These are phyloP conservation scores for Oxygymnocypris stewartii DNA, from an alignment of 2,113 vertebrate genomes.

Conservation along the genomic window DNA sequence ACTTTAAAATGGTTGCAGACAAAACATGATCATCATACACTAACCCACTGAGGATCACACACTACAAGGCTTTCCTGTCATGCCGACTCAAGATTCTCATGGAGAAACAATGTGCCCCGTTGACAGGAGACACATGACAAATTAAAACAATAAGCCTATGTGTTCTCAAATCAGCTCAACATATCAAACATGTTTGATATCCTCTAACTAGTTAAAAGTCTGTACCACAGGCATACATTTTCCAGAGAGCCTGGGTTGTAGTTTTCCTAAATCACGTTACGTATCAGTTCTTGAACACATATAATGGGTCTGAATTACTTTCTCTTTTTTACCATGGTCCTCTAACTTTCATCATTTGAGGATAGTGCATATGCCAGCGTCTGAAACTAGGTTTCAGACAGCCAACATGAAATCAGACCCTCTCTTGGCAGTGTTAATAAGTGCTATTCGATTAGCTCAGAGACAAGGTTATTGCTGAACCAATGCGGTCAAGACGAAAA, in stretches of 20 bases:
- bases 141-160: too few species aligned
- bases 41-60: not conserved
- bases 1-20: not conserved
- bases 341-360: not conserved
- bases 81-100: too few species aligned
- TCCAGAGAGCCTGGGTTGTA: not conserved
- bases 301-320: slow-evolving; percentile 7
- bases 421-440: slow-evolving; percentile 21
- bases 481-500: slow-evolving; percentile 1
- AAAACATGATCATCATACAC: not conserved
- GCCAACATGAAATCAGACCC: slow-evolving; percentile 24
- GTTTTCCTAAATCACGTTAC: not conserved
- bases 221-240: not conserved
- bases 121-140: too few species aligned
- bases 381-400: slow-evolving; percentile 4
- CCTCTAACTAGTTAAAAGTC: too few species aligned
- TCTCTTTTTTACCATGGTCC: not conserved
- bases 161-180: too few species aligned
- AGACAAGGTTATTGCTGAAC: slow-evolving; percentile 38
- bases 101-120: too few species aligned
- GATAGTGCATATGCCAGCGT: not conserved
- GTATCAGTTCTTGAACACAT: not conserved
- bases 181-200: too few species aligned
- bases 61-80: too few species aligned
- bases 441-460: slow-evolving; percentile 35